Conservation (phyloP, 2,888 invertebrate genomes). For the Scaptomyza reducta region DNA sequence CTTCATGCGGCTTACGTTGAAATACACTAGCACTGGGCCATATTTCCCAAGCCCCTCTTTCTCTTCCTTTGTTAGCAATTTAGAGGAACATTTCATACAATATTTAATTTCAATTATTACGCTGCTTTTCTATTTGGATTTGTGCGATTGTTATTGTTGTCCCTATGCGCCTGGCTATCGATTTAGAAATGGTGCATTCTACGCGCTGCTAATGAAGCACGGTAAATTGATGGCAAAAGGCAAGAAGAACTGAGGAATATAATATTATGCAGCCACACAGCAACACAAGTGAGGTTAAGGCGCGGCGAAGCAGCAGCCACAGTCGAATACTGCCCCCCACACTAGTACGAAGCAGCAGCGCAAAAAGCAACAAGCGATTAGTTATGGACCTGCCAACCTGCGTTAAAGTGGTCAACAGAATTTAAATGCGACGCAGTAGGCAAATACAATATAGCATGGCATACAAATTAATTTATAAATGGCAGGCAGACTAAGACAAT, state of each 20-base stretch:
- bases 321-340: conserved; percentile 45
- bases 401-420: conserved; percentile 2
- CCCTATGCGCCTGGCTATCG: conserved; percentile 8
- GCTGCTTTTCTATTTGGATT: conserved; percentile 49
- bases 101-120: conserved; percentile 37
- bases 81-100: conserved; percentile 32
- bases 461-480: conserved; percentile 8
- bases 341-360: conserved; percentile 57
- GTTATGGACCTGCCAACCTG: conserved; percentile 48
- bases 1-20: conserved; percentile 45
- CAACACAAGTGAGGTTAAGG: conserved; percentile 72
- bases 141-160: conserved; percentile 25
- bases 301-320: conserved; percentile 39
- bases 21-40: conserved; percentile 34
- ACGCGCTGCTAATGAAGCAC: conserved; percentile 51
- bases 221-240: conserved; percentile 44
- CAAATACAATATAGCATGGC: neutral
- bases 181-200: conserved; percentile 46
- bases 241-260: conserved; percentile 36
- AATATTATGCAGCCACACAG: conserved; percentile 70
- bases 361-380: conserved; percentile 60
- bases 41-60: conserved; percentile 15
- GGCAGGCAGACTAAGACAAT: neutral
- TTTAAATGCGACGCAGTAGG: conserved; percentile 56
- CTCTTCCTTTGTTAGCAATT: conserved; percentile 1